Evolutionary conservation across 2,888 invertebrate species (phyloP).

Genomic region (Alcis repandata): DNA sequence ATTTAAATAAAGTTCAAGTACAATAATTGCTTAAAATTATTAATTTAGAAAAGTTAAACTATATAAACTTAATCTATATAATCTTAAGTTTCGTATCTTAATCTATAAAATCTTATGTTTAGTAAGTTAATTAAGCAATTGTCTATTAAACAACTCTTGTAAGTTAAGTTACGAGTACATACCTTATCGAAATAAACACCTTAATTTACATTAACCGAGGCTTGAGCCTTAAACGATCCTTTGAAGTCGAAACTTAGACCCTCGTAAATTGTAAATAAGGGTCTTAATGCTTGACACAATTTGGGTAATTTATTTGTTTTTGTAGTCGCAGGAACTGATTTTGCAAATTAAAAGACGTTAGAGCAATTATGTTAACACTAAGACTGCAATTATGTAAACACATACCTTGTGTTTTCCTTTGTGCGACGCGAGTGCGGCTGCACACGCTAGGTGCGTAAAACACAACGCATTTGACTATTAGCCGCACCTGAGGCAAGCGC

Average conservation of each 20-base stretch:
- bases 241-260: constrained; percentile 14
- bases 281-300: constrained; percentile 2
- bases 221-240: neutral
- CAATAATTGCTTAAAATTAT: too few species aligned
- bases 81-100: neutral
- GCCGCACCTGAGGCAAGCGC: too few species aligned
- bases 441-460: too few species aligned
- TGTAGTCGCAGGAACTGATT: neutral
- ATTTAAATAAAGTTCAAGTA: too few species aligned
- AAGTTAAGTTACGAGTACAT: neutral
- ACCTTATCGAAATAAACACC: neutral
- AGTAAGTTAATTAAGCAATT: constrained; percentile 5
- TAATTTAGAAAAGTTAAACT: too few species aligned
- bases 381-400: too few species aligned
- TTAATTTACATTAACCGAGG: constrained; percentile 5
- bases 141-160: constrained; percentile 7
- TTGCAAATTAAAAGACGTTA: neutral
- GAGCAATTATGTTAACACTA: neutral
- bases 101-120: neutral
- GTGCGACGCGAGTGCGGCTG: too few species aligned
- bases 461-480: too few species aligned
- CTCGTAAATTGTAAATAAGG: constrained; percentile 13
- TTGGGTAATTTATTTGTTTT: constrained; percentile 6
- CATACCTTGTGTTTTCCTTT: too few species aligned
- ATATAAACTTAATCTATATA: neutral